Evolutionary conservation across 2,888 invertebrate genomes (phyloP), one percentile per base, ranked within the genome.

Genomic region (Anorthoa munda): DNA sequence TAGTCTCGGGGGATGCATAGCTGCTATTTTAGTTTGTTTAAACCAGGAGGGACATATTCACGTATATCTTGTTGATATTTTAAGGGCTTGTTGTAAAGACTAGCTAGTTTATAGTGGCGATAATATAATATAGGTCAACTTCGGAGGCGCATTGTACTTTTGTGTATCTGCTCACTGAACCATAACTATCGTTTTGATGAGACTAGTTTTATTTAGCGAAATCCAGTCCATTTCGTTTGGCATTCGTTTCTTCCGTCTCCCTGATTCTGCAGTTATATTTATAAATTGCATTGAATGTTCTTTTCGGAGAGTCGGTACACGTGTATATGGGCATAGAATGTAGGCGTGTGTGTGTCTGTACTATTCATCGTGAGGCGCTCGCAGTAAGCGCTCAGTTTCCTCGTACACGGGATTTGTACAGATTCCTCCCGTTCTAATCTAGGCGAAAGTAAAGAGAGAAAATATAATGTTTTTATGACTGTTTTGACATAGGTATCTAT

Each of bases 221-320:
- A 77, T 67, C 59, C 73, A 60, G 56, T 75, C 74, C 58, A 75
- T 83, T 84, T 81, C 53, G 56, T 70, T 76, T 61, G 48, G 60
- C 39, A 67, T 75, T 78, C 67, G 63, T 81, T 75, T 71, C 70
- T 77, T 55, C 71, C 73, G 60, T 66, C 59, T 69, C 66, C 69
- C 76, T 79, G 81, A 81, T 78, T 81, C 72, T 85, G 66, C 78
- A 85, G 83, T 76, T 85, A 78, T 85, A 72, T 81, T 78, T 83
- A 79, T 75, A 81, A 85, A 85, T 79, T 85, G 75, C 76, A 84
- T 81, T 75, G 71, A 71, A 73, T 50, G 69, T 71, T 75, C 80
- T 84, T 82, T 80, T 75, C 56, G 77, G 55, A 61, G 48, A 80
- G 55, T 59, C 55, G 48, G 58, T 71, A 59, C 51, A 66, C 50